Conservation (phyloP, 1,140 invertebrate genomes). For the Tetragnatha versicolor region DNA sequence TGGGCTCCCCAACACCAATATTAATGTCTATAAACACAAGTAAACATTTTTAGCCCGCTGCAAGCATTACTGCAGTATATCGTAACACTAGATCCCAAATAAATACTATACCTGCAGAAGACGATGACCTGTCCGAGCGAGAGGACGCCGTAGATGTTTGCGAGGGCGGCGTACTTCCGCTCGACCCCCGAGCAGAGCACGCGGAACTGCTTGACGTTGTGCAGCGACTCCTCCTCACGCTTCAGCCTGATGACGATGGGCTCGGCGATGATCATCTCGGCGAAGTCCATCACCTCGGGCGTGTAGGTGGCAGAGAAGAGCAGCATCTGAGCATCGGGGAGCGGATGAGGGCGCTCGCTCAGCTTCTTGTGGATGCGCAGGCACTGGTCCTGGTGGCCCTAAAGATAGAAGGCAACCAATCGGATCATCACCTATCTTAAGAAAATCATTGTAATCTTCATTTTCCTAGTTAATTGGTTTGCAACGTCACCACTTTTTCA, state of each 20-base stretch:
- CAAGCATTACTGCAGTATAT: no score
- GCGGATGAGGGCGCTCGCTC: no score
- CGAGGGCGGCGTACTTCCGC: slow-evolving; percentile 88
- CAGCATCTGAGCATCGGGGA: slow-evolving; percentile 92
- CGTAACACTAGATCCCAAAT: no score
- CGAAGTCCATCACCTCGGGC: slow-evolving; percentile 93
- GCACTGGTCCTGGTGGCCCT: slow-evolving; percentile 96
- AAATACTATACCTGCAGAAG: slow-evolving; percentile 94
- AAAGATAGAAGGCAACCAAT: no score
- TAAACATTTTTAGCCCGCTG: no score
- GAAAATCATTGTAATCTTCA: no score
- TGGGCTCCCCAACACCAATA: no score
- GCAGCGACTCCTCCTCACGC: slow-evolving; percentile 93
- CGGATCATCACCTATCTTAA: no score
- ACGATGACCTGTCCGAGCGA: slow-evolving; percentile 99
- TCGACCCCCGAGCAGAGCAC: slow-evolving; percentile 82
- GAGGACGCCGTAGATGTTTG: slow-evolving; percentile 94
- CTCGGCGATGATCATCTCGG: slow-evolving; percentile 90
- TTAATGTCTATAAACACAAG: no score
- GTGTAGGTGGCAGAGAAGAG: slow-evolving; percentile 99
- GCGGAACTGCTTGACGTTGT: slow-evolving; percentile 98
- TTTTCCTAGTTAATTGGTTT: no score
- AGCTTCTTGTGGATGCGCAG: slow-evolving; percentile 90
- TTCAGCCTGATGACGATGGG: slow-evolving; percentile 80
- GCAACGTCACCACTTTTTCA: no score